Evolutionary conservation across 2,797 vertebrate species (phyloP).

Genomic region (Sebastes minor): DNA sequence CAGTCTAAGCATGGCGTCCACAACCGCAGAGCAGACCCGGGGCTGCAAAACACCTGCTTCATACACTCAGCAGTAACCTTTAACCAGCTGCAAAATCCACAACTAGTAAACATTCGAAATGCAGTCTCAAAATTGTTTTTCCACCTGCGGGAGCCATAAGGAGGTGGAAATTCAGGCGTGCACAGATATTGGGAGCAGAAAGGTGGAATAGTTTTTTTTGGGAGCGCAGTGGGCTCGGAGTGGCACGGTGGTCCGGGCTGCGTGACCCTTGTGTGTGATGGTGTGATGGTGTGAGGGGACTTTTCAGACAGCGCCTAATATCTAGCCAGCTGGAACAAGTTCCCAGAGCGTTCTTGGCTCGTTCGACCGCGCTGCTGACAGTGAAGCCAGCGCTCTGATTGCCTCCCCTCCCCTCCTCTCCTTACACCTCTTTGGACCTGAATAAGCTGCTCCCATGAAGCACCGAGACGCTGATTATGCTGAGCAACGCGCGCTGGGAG

Average conservation of each 20-base stretch:
- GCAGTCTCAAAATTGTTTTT: constrained; percentile 29
- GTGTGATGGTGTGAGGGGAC: constrained; percentile 48
- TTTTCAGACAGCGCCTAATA: constrained; percentile 54
- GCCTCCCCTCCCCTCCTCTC: constrained; percentile 20
- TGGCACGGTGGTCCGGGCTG: constrained; percentile 17
- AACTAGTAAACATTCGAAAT: constrained; percentile 28
- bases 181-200: constrained; percentile 31
- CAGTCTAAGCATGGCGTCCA: constrained; percentile 33
- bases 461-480: constrained; percentile 61
- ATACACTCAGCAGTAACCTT: constrained; percentile 26
- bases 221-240: neutral
- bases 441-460: constrained; percentile 39
- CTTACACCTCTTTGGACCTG: constrained; percentile 29
- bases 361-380: constrained; percentile 41
- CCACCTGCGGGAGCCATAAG: constrained; percentile 6
- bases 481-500: constrained; percentile 56
- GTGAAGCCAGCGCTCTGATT: constrained; percentile 49
- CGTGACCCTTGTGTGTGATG: constrained; percentile 55
- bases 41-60: constrained; percentile 52
- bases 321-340: constrained; percentile 56
- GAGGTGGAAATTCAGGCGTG: constrained; percentile 17
- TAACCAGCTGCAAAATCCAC: constrained; percentile 30
- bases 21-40: constrained; percentile 7
- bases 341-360: constrained; percentile 50
- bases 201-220: constrained; percentile 30